These are phyloP conservation scores for Aptenodytes forsteri DNA, from an alignment of 2,113 vertebrate species.

Conservation along the genomic window DNA sequence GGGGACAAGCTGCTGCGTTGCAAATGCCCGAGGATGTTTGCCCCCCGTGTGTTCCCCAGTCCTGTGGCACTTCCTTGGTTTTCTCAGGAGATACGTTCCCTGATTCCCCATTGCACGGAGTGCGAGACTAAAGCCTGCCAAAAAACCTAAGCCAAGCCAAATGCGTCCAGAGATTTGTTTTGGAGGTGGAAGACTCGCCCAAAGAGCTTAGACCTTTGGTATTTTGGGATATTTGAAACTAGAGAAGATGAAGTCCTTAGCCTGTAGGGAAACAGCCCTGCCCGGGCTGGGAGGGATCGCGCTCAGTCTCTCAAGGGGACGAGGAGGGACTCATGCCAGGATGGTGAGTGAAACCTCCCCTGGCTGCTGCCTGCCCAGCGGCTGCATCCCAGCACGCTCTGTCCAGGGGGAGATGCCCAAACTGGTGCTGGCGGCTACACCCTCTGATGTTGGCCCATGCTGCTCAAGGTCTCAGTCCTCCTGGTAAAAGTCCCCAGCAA, in stretches of 20 bases:
- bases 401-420: neutral
- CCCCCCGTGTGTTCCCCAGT: fast-evolving
- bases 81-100: neutral
- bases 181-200: neutral
- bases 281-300: fast-evolving
- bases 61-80: neutral
- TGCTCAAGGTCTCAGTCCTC: neutral
- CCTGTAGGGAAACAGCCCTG: neutral
- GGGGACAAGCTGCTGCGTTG: neutral
- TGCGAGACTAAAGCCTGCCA: neutral
- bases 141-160: neutral
- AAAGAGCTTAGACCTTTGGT: neutral
- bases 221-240: neutral
- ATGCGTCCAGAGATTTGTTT: neutral
- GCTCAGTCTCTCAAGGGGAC: neutral
- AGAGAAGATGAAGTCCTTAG: neutral
- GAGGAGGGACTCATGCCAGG: neutral
- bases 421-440: neutral
- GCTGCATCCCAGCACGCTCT: neutral
- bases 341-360: neutral
- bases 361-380: neutral
- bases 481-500: neutral
- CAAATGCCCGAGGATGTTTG: fast-evolving
- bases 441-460: fast-evolving
- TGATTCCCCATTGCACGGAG: fast-evolving